Base-by-base conservation (phyloP, 1,140 invertebrate genomes). In the Macrosteles quadrilineatus region DNA sequence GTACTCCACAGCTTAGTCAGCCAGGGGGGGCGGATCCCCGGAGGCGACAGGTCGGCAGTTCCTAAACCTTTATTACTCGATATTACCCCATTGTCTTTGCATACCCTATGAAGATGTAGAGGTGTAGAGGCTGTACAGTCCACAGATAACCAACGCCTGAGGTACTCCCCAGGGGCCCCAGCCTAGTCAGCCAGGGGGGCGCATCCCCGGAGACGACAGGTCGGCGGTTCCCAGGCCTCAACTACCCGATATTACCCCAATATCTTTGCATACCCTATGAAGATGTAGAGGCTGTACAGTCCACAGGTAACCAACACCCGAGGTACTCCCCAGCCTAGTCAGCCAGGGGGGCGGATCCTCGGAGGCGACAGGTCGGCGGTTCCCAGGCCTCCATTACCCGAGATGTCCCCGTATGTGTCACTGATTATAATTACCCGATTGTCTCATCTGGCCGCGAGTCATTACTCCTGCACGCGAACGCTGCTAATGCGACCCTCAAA, bases 341-440 rank as follows among this genome's bases (percentile, higher is more conserved):
- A n/a, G 21, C 47, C 47, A 50, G 14, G 14, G 47, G 14, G 47
- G 47, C 47, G 47, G 47, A 36, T 50, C 14, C 14, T 4, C 21
- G 47, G 47, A 17, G 47, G 47, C 47, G 47, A 50, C 47, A 50
- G 47, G 6, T 50, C 47, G 47, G 47, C 47, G 47, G 47, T 50
- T 50, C 47, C 47, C 47, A 50, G 47, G 47, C 47, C 47, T n/a
- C 47, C 47, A 50, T 50, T 50, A 50, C 47, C n/a, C 47, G 47
- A 50, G 47, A 50, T 50, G 47, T 50, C 47, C 47, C 47, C 47
- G 47, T 50, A 50, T 50, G 47, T 50, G 47, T 50, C 47, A 50
- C 47, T 50, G 47, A 50, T 50, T 50, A 50, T 50, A 50, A 50
- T 50, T 50, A 50, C 21, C 47, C 21, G 47, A 50, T 50, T 50